Evolutionary conservation across 2,113 vertebrate species (phyloP), one percentile per base, ranked within the genome.

Genomic region (Panthera uncia): DNA sequence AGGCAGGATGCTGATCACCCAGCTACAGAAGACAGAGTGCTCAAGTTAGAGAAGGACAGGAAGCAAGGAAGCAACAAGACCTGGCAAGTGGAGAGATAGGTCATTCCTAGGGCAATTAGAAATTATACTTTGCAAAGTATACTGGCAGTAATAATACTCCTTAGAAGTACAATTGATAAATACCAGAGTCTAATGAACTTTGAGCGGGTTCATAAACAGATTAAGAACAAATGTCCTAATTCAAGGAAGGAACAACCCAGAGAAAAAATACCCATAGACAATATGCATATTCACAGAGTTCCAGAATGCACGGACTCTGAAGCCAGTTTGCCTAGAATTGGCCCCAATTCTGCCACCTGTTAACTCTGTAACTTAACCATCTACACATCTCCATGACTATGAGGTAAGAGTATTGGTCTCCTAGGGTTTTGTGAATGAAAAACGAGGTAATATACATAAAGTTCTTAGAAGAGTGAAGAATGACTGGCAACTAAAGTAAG

Each of bases 41-140:
- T 89, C 88, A 92, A 52, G 74, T 85, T 84, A 95, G 87, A 95
- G 76, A 83, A 69, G 3, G 50, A 57, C 61, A 88, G 95, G 84
- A 92, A 95, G 71, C 69, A 89, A 90, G 95, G 80, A 92, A 95
- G 76, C 45, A 92, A 82, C 33, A 84, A 52, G 65, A 76, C 80
- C 38, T 80, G 52, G 95, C n/a, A n/a, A 94, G 83, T 50, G 23
- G 65, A 92, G 50, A 97, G 21, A 27, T 27, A 91, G 96, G 95
- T 97, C 95, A 97, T 95, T 94, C 66, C 45, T 52, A 73, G 97
- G 97, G 81, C 90, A 97, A 95, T 88, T 93, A 89, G 89, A 89
- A 97, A 97, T 97, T 91, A 97, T 50, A 91, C 71, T 94, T 88
- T 78, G 84, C 25, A 95, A 95, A 97, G 76, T 92, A 25, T 57